Percentiles rank a stretch among this genome's conserved stretches.
Conservation (phyloP, 1,140 invertebrate genomes). For the Octopus sinensis region DNA sequence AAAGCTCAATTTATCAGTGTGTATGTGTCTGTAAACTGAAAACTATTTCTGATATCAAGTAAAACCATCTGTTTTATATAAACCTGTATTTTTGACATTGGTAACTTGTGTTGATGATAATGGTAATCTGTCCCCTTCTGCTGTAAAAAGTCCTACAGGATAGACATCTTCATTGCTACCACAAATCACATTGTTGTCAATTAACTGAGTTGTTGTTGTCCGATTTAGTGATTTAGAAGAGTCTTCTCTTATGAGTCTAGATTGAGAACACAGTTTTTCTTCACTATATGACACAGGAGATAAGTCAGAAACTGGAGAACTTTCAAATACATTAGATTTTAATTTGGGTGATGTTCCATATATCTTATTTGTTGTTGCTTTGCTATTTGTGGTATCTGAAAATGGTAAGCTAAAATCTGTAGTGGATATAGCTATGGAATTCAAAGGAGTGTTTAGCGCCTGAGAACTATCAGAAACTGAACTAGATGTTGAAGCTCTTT, state of each 20-base stretch:
- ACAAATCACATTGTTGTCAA: neutral
- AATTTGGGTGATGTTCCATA: no score
- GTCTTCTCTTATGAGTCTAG: neutral
- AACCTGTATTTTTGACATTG: neutral
- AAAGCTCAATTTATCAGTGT: no score
- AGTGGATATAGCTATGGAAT: neutral
- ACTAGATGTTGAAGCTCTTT: neutral
- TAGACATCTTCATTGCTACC: neutral
- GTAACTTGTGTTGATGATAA: neutral
- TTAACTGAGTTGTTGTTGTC: neutral
- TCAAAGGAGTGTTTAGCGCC: neutral
- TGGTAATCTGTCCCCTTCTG: neutral
- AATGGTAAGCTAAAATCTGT: no score
- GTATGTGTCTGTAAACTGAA: no score
- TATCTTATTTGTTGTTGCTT: no score
- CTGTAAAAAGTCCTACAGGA: neutral
- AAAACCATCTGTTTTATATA: no score
- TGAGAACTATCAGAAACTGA: neutral
- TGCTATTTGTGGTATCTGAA: no score
- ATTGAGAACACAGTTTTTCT: neutral
- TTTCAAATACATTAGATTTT: no score
- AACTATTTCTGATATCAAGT: no score
- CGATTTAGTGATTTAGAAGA: neutral
- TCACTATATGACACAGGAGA: neutral
- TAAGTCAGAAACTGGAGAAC: neutral